Percentiles rank a stretch among this genome's conserved stretches.
These are phyloP conservation scores for Sinella curviseta DNA, from an alignment of 1,140 invertebrate species.

Conservation along the genomic window DNA sequence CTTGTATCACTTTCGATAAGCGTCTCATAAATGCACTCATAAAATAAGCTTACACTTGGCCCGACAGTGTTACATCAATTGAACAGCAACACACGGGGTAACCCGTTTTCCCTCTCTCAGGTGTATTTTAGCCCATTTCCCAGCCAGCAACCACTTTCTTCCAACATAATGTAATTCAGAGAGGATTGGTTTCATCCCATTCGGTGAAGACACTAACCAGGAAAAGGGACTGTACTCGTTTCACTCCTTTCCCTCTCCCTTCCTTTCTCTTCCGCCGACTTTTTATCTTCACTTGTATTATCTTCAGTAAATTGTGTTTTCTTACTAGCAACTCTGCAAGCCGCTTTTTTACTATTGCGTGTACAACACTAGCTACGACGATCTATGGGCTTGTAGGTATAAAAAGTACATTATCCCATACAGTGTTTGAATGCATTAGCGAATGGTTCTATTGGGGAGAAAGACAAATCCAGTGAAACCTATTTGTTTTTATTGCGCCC, in stretches of 20 bases:
- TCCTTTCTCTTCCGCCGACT: not conserved
- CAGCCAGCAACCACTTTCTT: not conserved
- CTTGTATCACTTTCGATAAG: not conserved
- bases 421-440: not conserved
- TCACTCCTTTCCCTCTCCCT: not conserved
- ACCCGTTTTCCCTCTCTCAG: not conserved
- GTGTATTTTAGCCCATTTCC: not conserved
- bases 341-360: not conserved
- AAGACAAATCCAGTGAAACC: conserved; percentile 11
- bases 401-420: not conserved
- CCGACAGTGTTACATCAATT: not conserved
- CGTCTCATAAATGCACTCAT: not conserved
- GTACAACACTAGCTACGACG: not conserved
- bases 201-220: not conserved
- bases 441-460: not conserved
- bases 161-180: not conserved
- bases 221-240: not conserved
- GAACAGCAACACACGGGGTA: not conserved
- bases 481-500: conserved; percentile 27
- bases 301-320: conserved; percentile 18
- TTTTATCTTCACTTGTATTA: not conserved
- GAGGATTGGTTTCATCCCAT: not conserved
- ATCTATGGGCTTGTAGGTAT: not conserved
- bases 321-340: not conserved
- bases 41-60: not conserved